A percentile compares a stretch with the other conserved stretches of the same genome.
Conservation (phyloP, 2,797 vertebrate genomes). For the Pteropus rufus region DNA sequence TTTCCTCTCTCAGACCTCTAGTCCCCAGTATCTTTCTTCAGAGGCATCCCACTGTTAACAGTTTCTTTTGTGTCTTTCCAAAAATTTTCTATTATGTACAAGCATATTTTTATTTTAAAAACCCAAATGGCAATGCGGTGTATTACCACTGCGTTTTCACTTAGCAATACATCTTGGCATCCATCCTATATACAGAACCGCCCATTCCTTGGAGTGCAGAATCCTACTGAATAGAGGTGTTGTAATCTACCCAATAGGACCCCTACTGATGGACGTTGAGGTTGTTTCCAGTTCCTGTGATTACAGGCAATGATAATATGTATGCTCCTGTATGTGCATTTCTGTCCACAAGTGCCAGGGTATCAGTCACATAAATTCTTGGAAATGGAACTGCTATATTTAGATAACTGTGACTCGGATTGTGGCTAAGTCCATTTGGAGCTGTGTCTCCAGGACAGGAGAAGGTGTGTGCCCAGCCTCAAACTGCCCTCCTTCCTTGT, state of each 20-base stretch:
- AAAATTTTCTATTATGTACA: conserved; percentile 60
- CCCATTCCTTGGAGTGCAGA: not conserved
- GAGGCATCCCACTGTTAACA: conserved; percentile 59
- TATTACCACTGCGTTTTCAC: conserved; percentile 32
- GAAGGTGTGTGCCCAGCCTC: not conserved
- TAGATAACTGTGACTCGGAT: not conserved
- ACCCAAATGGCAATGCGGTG: conserved; percentile 28
- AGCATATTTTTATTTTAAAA: conserved; percentile 61
- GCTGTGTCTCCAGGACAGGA: not conserved
- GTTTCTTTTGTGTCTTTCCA: conserved; percentile 66
- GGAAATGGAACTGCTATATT: not conserved
- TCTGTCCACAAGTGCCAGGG: conserved; percentile 1
- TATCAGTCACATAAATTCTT: not conserved
- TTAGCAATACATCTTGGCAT: conserved; percentile 42
- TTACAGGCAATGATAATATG: not conserved
- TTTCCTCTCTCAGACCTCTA: conserved; percentile 39
- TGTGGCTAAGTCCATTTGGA: not conserved
- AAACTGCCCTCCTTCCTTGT: not conserved
- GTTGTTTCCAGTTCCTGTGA: not conserved
- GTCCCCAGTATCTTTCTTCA: conserved; percentile 56
- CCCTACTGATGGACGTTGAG: not conserved
- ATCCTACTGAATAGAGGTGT: not conserved
- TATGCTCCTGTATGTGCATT: not conserved
- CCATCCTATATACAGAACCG: not conserved
- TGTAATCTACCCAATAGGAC: not conserved